These are phyloP conservation scores for Cebidichthys violaceus DNA, from an alignment of 2,113 vertebrate genomes.

Conservation along the genomic window DNA sequence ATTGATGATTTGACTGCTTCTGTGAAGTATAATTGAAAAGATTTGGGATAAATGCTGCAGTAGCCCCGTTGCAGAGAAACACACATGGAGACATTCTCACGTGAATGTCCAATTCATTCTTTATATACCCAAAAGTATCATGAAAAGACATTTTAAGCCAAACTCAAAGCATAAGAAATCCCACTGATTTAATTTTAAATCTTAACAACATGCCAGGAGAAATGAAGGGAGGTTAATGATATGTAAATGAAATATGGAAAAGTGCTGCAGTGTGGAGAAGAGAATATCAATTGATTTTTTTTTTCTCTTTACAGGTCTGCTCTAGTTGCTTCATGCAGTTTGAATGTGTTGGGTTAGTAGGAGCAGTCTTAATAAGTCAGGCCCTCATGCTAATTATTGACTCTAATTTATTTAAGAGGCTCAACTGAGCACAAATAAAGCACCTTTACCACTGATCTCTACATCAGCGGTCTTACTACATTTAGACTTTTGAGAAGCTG, in stretches of 20 bases:
- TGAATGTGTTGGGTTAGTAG: slow-evolving; percentile 35
- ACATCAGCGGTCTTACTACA: slow-evolving; percentile 29
- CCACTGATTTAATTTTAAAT: slow-evolving; percentile 67
- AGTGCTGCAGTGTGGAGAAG: slow-evolving; percentile 64
- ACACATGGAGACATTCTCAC: slow-evolving; percentile 17
- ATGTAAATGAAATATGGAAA: slow-evolving; percentile 81
- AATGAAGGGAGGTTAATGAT: slow-evolving; percentile 79
- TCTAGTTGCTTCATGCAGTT: slow-evolving; percentile 57
- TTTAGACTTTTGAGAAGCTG: slow-evolving; percentile 46
- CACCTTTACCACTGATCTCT: slow-evolving; percentile 55
- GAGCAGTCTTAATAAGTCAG: slow-evolving; percentile 55
- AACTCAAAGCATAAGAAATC: slow-evolving; percentile 62
- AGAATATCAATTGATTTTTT: slow-evolving; percentile 71
- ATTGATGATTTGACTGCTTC: slow-evolving; percentile 36
- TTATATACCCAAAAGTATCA: slow-evolving; percentile 29
- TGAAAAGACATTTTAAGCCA: slow-evolving; percentile 52
- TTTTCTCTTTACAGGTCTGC: slow-evolving; percentile 38
- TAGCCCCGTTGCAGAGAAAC: slow-evolving; percentile 18
- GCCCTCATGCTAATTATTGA: slow-evolving; percentile 64
- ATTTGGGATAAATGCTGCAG: slow-evolving; percentile 43
- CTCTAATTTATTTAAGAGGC: slow-evolving; percentile 60
- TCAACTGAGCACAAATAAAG: slow-evolving; percentile 63
- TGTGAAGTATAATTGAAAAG: slow-evolving; percentile 57
- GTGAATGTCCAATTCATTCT: slow-evolving; percentile 24
- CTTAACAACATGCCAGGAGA: slow-evolving; percentile 68